Conservation (phyloP, 2,113 vertebrate species). For the Cheirogaleus medius region DNA sequence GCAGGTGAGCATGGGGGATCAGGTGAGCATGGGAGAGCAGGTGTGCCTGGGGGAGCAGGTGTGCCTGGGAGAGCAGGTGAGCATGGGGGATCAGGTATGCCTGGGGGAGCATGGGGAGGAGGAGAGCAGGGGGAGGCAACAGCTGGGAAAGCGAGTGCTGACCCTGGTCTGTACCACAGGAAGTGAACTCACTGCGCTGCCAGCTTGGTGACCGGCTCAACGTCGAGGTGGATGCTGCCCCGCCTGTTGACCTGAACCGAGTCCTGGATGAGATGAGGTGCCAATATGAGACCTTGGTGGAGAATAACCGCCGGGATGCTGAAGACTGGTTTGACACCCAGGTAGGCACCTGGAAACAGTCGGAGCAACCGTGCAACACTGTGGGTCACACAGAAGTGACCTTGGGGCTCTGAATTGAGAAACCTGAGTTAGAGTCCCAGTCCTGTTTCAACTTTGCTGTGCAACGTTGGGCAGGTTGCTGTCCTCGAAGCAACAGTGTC, state of each 20-base stretch:
- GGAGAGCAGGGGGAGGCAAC: not conserved
- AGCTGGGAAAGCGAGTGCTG: not conserved
- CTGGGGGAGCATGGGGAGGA: not conserved
- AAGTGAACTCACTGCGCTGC: constrained; percentile 72
- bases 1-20: not conserved
- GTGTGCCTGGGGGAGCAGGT: not conserved
- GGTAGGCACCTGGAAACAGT: constrained; percentile 63
- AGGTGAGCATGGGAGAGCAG: not conserved
- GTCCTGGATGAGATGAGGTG: constrained; percentile 82
- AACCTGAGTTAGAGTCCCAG: not conserved
- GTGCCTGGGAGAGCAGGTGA: not conserved
- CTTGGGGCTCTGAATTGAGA: not conserved
- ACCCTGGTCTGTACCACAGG: constrained; percentile 59
- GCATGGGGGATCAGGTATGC: not conserved
- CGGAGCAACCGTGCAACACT: constrained; percentile 69
- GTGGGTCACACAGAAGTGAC: not conserved
- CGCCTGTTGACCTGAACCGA: constrained; percentile 75
- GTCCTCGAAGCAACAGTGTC: not conserved
- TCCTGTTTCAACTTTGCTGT: not conserved
- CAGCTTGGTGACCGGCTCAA: constrained; percentile 81
- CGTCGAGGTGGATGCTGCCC: constrained; percentile 81
- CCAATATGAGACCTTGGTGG: constrained; percentile 81
- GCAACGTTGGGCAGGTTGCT: not conserved
- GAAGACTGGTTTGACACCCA: constrained; percentile 82
- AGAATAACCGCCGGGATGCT: constrained; percentile 78